Evolutionary conservation across 2,797 vertebrate species (phyloP).

Genomic region (Bufotes viridis): DNA sequence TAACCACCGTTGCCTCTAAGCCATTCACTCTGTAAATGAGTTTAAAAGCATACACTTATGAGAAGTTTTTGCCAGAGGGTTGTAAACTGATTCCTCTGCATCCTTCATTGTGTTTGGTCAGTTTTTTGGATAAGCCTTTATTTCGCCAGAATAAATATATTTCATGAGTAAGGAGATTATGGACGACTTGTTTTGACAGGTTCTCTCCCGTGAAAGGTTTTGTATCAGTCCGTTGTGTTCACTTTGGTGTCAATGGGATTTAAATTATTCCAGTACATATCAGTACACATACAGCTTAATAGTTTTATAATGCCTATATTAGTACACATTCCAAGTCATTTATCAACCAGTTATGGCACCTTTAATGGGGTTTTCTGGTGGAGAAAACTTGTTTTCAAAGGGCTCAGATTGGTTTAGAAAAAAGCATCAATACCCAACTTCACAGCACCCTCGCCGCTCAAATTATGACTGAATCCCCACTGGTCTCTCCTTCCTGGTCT

Average conservation of each 20-base stretch:
- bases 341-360: too few species aligned
- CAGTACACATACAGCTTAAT: not conserved
- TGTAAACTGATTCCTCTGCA: not conserved
- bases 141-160: conserved; percentile 7
- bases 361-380: too few species aligned
- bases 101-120: not conserved
- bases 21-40: not conserved
- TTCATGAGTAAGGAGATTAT: not conserved
- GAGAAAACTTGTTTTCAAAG: too few species aligned
- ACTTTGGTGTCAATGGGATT: not conserved
- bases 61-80: conserved; percentile 16
- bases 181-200: not conserved
- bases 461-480: too few species aligned
- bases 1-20: not conserved
- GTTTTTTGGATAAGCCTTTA: not conserved
- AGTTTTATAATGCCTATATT: too few species aligned
- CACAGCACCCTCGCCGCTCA: too few species aligned
- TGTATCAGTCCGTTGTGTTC: not conserved
- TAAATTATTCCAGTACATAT: not conserved
- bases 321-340: too few species aligned
- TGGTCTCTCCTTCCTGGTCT: too few species aligned
- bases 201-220: not conserved
- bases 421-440: too few species aligned
- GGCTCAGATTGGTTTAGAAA: too few species aligned
- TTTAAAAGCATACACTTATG: conserved; percentile 12